Base-by-base conservation (phyloP, 2,888 invertebrate species). In the Acronicta leporina region DNA sequence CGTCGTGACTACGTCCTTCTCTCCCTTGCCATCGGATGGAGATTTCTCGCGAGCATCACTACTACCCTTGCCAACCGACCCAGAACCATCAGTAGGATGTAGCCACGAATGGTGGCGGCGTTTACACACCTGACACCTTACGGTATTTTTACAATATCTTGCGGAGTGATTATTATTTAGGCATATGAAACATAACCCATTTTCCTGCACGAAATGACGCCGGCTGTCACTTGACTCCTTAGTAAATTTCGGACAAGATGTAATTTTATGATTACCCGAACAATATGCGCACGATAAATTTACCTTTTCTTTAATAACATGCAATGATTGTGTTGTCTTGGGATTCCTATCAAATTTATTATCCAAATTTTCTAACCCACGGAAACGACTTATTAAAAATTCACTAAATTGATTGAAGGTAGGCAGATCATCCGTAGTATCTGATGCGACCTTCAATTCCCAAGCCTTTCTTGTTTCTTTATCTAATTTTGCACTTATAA, bases 131-230 rank as follows among this genome's bases (percentile, higher is more conserved):
- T 47, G 38, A n/a, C 51, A 55, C 16, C 8, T 38, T 20, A 16
- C 15, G 16, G 38, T 41, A 10, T 44, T 57, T 5, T 58, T 62
- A 40, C 77, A 78, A n/a, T 51, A 47, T 11, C 45, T 62, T 5
- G 63, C 75, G 5, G 67, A 47, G 38, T 81, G 79, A 50, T 69
- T 73, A 3, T 44, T 33, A 5, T 58, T 56, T 25, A 81, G 60
- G 47, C 77, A 81, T 52, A 73, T 71, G 45, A 73, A 81, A 52
- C 79, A 77, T 1, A 80, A 30, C 7, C 57, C 49, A 7, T 70
- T 72, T n/a, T 33, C 43, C 25, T 56, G 48, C 15, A 15, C 46
- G 13, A 47, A 47, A 2, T 15, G 35, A 47, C 46, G 46, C 0
- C 46, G 33, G 3, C 16, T 11, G 11, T 47, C 46, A 5, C 5